Percentiles rank a stretch among this genome's conserved stretches.
phyloP scores from a whole-genome alignment of 2,888 invertebrate genomes.

The Heliconius aoede region DNA sequence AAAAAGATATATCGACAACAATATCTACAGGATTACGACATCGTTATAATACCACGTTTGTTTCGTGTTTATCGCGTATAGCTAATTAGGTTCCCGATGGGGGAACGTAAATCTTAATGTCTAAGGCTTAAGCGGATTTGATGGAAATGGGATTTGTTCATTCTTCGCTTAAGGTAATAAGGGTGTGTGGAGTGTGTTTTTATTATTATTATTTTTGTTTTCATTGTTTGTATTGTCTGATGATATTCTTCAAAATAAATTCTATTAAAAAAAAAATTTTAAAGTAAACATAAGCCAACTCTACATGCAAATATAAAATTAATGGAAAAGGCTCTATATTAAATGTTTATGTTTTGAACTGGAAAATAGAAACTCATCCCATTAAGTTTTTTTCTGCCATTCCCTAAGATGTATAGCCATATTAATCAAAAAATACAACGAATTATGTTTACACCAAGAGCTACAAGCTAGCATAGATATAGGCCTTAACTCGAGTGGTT shows the following conservation, averaged over 20 bases:
- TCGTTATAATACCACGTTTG: constrained; percentile 64
- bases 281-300: no score
- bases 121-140: constrained; percentile 45
- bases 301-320: no score
- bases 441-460: no score
- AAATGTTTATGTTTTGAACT: no score
- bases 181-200: neutral
- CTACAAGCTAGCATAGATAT: no score
- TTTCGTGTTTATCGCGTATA: constrained; percentile 74
- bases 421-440: no score
- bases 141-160: constrained; percentile 43
- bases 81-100: constrained; percentile 63
- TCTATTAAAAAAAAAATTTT: neutral
- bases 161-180: constrained; percentile 7
- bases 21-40: constrained; percentile 74
- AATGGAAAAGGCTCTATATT: no score
- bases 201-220: neutral
- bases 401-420: no score
- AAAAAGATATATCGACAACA: constrained; percentile 80
- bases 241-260: neutral
- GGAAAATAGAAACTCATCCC: no score
- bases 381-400: no score
- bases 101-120: constrained; percentile 53
- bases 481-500: no score
- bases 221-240: neutral